Conservation (phyloP, 2,888 invertebrate species). For the Catocala fraxini region DNA sequence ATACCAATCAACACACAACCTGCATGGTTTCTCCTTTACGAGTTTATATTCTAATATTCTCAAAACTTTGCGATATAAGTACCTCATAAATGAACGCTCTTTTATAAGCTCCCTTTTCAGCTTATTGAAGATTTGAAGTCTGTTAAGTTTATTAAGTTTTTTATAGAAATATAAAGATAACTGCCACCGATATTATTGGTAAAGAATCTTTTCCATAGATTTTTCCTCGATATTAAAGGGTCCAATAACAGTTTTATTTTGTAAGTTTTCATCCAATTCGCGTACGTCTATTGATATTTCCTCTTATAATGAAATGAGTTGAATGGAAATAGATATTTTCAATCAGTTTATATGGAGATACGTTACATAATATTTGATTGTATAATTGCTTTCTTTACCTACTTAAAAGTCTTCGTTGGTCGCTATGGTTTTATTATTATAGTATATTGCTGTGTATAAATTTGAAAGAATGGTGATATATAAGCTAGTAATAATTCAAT, state of each 20-base stretch:
- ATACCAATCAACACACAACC: too few relatives aligned
- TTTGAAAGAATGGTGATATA: too few relatives aligned
- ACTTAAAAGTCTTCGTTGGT: too few relatives aligned
- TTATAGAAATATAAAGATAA: neutral
- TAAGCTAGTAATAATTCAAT: too few relatives aligned
- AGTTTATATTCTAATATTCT: too few relatives aligned
- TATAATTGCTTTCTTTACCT: too few relatives aligned
- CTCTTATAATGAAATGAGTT: too few relatives aligned
- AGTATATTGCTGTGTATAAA: too few relatives aligned
- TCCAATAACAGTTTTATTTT: slow-evolving; percentile 17
- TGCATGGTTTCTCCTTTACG: too few relatives aligned
- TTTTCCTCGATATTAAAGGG: slow-evolving; percentile 9
- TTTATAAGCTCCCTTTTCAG: neutral
- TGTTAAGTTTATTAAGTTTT: neutral
- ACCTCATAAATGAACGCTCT: neutral
- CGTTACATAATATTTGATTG: too few relatives aligned
- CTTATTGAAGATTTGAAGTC: neutral
- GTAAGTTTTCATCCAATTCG: slow-evolving; percentile 2
- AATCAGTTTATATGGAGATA: neutral
- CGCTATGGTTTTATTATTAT: too few relatives aligned
- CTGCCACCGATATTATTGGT: neutral
- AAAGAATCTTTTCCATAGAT: slow-evolving; percentile 12
- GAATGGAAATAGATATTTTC: neutral
- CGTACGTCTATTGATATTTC: neutral
- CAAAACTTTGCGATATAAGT: neutral